Percentiles rank a stretch among this genome's conserved stretches.
Evolutionary conservation across 2,888 invertebrate species (phyloP).

Genomic region (Stenodema calcarata): DNA sequence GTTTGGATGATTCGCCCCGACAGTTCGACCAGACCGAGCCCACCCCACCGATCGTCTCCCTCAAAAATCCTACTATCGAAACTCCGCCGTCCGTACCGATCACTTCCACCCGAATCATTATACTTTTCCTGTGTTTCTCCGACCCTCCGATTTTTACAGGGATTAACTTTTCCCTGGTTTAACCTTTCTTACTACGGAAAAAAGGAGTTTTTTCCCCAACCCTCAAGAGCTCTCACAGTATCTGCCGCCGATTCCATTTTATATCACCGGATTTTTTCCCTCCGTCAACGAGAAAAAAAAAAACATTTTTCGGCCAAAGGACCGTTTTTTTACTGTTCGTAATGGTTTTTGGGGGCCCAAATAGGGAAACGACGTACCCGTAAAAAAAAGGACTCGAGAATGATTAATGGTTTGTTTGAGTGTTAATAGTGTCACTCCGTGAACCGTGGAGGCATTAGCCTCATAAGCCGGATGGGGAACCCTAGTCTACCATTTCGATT

Average conservation of each 20-base stretch:
- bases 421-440: slow-evolving; percentile 51
- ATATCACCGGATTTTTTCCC: neutral
- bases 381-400: slow-evolving; percentile 31
- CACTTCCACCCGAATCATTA: neutral
- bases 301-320: neutral
- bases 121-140: neutral
- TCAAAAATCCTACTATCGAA: neutral
- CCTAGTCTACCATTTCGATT: slow-evolving; percentile 21
- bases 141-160: neutral
- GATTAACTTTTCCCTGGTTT: neutral
- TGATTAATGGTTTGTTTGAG: slow-evolving; percentile 51
- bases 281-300: neutral
- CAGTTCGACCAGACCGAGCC: neutral
- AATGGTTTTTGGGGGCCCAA: slow-evolving; percentile 28
- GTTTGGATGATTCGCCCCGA: slow-evolving; percentile 14
- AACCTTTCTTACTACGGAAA: neutral
- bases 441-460: slow-evolving; percentile 50
- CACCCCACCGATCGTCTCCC: neutral
- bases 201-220: neutral
- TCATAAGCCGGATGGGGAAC: slow-evolving; percentile 15
- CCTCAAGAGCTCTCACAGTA: neutral
- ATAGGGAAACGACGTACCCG: slow-evolving; percentile 24
- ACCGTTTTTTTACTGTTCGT: slow-evolving; percentile 11
- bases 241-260: neutral
- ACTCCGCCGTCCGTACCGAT: neutral